Base-by-base conservation (phyloP, 2,113 vertebrate genomes). In the Antigone vipio region DNA sequence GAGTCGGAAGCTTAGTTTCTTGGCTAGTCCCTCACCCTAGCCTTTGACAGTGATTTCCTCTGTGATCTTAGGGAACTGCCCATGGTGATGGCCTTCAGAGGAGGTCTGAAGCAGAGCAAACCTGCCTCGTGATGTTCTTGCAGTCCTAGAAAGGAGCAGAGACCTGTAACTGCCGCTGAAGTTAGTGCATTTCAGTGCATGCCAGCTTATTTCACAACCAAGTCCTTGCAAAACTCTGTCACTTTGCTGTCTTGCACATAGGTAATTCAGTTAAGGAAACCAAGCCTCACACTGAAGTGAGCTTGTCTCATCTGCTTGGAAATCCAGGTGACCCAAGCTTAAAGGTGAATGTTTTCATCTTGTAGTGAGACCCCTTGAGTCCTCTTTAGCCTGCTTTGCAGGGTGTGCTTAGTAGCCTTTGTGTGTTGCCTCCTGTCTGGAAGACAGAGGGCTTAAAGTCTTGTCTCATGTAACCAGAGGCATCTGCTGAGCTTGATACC, bases 401-500 rank as follows among this genome's bases (percentile, higher is more conserved):
- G 81, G 64, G 90, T 63, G 93, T 63, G 86, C 86, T 95, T 86
- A 95, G 79, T 24, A 93, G 91, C 88, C 83, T 72, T 60, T 53
- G 78, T 60, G 73, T 53, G 49, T 17, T 5, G 83, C 78, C 74
- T 83, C 73, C 83, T 88, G 88, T 95, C 88, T 91, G 94, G 88
- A 80, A 91, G 42, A 84, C 78, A 55, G 55, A 60, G 56, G 52
- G 88, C 88, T 95, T 93, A 88, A 95, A 76, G 55, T 76, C 91
- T 60, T 88, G 63, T 88, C 94, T 95, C 91, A 76, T 56, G 17
- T 38, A 81, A 80, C 94, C 91, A 72, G 91, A 55, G 69, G 84
- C 91, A 80, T 85, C 84, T 95, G 91, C 91, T 88, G 91, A 85
- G 91, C 74, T 76, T 80, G 88, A 85, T 85, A 93, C 84, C 59